Conservation (phyloP, 2,888 invertebrate genomes). For the Coecobrya sp. region DNA sequence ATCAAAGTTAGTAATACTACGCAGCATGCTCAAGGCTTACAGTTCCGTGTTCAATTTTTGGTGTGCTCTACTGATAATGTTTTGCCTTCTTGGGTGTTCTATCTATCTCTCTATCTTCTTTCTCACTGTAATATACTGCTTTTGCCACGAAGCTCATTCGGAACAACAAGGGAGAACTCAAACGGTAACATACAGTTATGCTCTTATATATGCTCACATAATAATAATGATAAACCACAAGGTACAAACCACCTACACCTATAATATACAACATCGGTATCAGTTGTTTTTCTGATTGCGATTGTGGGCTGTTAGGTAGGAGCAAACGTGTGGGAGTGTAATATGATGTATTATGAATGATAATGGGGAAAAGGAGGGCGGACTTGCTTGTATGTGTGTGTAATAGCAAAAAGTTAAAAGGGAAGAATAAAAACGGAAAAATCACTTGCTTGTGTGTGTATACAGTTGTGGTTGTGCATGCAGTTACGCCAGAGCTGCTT, state of each 20-base stretch:
- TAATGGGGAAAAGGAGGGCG: constrained; percentile 69
- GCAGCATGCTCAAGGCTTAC: too few relatives aligned
- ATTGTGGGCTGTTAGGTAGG: not conserved
- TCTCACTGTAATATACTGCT: not conserved
- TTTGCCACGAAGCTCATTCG: not conserved
- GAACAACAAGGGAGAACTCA: not conserved
- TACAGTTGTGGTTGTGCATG: not conserved
- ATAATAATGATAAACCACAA: not conserved
- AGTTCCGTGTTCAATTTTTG: too few relatives aligned
- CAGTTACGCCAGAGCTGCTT: constrained; percentile 32
- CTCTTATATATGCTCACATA: not conserved
- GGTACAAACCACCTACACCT: not conserved
- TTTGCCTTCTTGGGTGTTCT: constrained; percentile 12
- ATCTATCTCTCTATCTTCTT: not conserved
- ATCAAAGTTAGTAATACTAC: not conserved
- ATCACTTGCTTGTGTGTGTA: constrained; percentile 51
- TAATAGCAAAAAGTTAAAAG: constrained; percentile 11
- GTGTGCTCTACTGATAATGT: not conserved
- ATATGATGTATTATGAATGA: constrained; percentile 65
- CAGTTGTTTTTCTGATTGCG: constrained; percentile 13
- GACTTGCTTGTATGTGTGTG: not conserved
- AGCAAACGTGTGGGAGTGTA: constrained; percentile 49
- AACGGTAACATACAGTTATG: not conserved
- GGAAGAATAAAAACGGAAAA: constrained; percentile 43
- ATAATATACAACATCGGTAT: not conserved